A percentile compares a stretch with the other conserved stretches of the same genome.
Evolutionary conservation across 2,113 vertebrate species (phyloP).

Genomic region (Lathamus discolor): DNA sequence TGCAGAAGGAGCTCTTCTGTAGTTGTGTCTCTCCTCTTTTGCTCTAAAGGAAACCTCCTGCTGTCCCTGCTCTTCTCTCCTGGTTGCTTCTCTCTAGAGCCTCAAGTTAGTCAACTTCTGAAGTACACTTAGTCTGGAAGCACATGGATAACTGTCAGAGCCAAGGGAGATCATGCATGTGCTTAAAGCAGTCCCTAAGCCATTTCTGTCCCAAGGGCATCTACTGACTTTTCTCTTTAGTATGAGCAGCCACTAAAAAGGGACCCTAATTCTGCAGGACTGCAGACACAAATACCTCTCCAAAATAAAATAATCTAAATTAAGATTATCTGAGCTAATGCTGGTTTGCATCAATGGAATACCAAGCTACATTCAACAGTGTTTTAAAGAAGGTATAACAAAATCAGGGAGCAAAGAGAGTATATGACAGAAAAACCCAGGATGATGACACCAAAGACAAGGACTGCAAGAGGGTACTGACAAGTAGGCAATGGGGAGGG

Average conservation of each 20-base stretch:
- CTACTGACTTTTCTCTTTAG: neutral
- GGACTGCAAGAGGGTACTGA: neutral
- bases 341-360: neutral
- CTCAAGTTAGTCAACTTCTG: neutral
- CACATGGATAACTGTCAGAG: neutral
- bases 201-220: neutral
- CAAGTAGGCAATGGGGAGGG: neutral
- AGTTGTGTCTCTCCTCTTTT: neutral
- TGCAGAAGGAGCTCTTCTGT: neutral
- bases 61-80: neutral
- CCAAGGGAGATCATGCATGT: neutral
- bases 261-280: neutral
- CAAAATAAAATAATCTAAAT: neutral
- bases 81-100: neutral
- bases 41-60: neutral
- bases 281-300: slow-evolving; percentile 2
- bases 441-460: neutral
- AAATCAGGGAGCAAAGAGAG: neutral
- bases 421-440: neutral
- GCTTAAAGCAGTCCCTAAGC: neutral
- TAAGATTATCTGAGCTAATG: neutral
- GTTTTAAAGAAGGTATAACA: neutral
- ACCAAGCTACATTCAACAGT: neutral
- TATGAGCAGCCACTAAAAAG: neutral
- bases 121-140: neutral